phyloP scores from a whole-genome alignment of 2,113 vertebrate species.

The Elephantulus edwardii region DNA sequence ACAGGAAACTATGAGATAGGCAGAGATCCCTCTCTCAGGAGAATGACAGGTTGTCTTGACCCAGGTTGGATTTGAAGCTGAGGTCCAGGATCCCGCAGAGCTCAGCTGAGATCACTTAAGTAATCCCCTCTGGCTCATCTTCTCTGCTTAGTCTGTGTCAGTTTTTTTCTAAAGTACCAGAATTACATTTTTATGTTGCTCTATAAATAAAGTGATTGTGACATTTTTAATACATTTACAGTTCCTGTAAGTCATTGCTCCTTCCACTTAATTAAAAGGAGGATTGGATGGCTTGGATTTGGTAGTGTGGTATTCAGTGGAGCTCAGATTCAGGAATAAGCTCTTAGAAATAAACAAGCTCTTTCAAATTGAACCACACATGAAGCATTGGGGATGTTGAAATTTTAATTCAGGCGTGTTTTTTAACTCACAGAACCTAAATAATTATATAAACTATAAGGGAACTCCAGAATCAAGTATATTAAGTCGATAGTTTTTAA shows the following conservation, averaged over 20 bases:
- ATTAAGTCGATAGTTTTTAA: not conserved
- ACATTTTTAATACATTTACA: slow-evolving; percentile 71
- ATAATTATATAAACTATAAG: slow-evolving; percentile 28
- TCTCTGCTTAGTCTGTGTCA: slow-evolving; percentile 61
- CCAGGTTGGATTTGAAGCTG: slow-evolving; percentile 63
- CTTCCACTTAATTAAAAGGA: slow-evolving; percentile 71
- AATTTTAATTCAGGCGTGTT: slow-evolving; percentile 15
- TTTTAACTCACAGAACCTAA: not conserved
- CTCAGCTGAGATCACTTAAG: slow-evolving; percentile 54
- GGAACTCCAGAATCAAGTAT: slow-evolving; percentile 4
- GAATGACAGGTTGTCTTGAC: slow-evolving; percentile 73
- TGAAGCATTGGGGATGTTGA: not conserved
- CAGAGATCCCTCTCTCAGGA: slow-evolving; percentile 32
- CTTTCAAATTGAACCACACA: slow-evolving; percentile 38
- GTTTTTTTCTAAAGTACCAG: slow-evolving; percentile 53
- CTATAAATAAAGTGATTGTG: slow-evolving; percentile 72
- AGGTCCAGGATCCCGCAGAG: slow-evolving; percentile 16
- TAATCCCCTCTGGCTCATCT: slow-evolving; percentile 69
- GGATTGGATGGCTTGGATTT: slow-evolving; percentile 28
- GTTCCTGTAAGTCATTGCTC: slow-evolving; percentile 68
- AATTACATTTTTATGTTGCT: slow-evolving; percentile 76
- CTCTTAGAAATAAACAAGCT: slow-evolving; percentile 47
- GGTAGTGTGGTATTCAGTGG: slow-evolving; percentile 8
- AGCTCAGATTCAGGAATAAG: slow-evolving; percentile 50
- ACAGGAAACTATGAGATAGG: not conserved